phyloP scores from a whole-genome alignment of 2,888 invertebrate genomes.

The Agrochola circellaris region DNA sequence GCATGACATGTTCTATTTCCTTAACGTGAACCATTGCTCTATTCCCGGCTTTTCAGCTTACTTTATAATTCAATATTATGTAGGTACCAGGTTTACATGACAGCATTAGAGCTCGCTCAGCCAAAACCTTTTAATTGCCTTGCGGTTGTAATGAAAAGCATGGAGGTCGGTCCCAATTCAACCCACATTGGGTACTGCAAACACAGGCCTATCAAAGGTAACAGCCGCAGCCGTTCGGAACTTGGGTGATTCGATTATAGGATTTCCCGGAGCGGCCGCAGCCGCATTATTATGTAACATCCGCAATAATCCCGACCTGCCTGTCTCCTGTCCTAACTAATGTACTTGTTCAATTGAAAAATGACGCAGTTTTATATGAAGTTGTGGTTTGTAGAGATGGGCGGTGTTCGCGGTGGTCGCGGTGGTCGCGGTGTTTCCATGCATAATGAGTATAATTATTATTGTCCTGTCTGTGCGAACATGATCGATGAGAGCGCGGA shows the following conservation, averaged over 20 bases:
- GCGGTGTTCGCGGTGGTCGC: not conserved
- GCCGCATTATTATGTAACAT: constrained; percentile 84
- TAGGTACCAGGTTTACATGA: constrained; percentile 32
- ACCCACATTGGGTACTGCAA: constrained; percentile 63
- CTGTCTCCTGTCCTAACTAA: constrained; percentile 41
- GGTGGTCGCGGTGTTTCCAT: not conserved
- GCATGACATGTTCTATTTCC: not conserved
- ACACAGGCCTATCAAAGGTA: constrained; percentile 30
- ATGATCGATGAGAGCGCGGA: constrained; percentile 27
- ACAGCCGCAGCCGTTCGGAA: constrained; percentile 31
- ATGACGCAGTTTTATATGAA: constrained; percentile 37
- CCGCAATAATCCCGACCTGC: constrained; percentile 71
- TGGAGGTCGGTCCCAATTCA: constrained; percentile 77
- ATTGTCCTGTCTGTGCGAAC: constrained; percentile 12
- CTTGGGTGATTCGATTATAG: constrained; percentile 63
- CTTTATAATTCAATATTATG: not conserved
- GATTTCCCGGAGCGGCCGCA: constrained; percentile 58
- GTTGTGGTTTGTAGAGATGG: constrained; percentile 16
- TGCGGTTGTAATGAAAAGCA: constrained; percentile 73
- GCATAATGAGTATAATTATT: constrained; percentile 4
- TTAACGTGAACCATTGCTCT: not conserved
- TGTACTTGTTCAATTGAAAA: constrained; percentile 44
- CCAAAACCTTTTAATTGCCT: constrained; percentile 54
- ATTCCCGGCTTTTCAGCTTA: too few species aligned
- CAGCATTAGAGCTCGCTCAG: constrained; percentile 24